Percentiles rank a stretch among this genome's conserved stretches.
Conservation (phyloP, 2,797 vertebrate genomes). For the Meda fulgida region DNA sequence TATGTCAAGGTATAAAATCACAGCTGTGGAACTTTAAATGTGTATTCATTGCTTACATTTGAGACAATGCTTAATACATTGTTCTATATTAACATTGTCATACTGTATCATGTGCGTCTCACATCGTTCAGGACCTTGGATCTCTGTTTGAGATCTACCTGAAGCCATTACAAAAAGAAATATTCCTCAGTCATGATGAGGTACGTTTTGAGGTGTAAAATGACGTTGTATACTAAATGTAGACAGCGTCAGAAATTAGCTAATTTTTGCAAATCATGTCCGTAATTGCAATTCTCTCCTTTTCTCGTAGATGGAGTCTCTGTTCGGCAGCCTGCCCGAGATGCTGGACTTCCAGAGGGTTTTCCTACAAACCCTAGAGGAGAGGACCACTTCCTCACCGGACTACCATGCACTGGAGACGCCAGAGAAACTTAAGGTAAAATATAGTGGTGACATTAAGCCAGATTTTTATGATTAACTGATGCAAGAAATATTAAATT, state of each 20-base stretch:
- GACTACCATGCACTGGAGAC: conserved; percentile 85
- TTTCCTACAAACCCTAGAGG: conserved; percentile 92
- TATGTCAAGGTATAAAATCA: conserved; percentile 88
- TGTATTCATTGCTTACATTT: neutral
- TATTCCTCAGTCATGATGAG: conserved; percentile 93
- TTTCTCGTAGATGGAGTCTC: conserved; percentile 87
- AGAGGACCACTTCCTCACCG: conserved; percentile 84
- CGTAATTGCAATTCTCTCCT: conserved; percentile 1
- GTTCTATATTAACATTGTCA: neutral
- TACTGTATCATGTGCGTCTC: conserved; percentile 42
- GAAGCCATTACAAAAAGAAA: conserved; percentile 90
- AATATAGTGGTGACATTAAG: neutral
- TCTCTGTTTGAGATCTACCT: conserved; percentile 91
- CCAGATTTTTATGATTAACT: neutral
- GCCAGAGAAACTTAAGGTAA: conserved; percentile 88
- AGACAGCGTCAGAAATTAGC: neutral
- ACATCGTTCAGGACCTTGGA: conserved; percentile 83
- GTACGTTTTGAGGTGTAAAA: conserved; percentile 64
- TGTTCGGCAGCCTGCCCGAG: conserved; percentile 92
- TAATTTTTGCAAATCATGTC: neutral
- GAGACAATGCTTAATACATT: neutral
- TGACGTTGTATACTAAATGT: neutral
- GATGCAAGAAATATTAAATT: neutral
- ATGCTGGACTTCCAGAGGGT: conserved; percentile 96
- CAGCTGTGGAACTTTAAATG: neutral